A percentile compares a stretch with the other conserved stretches of the same genome.
Evolutionary conservation across 2,113 vertebrate species (phyloP).

Genomic region (Oryzias woworae): DNA sequence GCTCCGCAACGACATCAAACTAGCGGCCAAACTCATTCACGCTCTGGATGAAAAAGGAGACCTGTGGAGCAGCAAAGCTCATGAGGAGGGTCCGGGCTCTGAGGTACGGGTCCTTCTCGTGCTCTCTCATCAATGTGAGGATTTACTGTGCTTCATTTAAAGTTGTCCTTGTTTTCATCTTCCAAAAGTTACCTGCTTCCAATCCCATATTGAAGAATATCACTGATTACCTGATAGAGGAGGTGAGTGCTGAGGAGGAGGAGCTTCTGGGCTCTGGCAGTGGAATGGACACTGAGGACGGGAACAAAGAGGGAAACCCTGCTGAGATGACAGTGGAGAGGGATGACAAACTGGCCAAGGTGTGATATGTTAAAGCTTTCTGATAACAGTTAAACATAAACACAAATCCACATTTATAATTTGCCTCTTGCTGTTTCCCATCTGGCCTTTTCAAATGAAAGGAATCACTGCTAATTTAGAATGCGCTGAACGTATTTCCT

Average conservation of each 20-base stretch:
- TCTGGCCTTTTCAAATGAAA: too few relatives aligned
- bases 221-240: constrained; percentile 93
- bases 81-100: constrained; percentile 62
- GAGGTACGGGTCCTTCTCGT: constrained; percentile 50
- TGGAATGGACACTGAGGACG: constrained; percentile 81
- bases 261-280: constrained; percentile 86
- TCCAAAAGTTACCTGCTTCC: constrained; percentile 78
- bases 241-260: constrained; percentile 92
- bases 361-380: constrained; percentile 28
- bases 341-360: constrained; percentile 92
- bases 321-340: constrained; percentile 87
- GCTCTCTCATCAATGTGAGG: neutral
- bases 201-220: constrained; percentile 94
- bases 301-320: constrained; percentile 85
- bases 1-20: constrained; percentile 90
- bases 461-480: too few relatives aligned
- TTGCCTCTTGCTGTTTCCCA: too few relatives aligned
- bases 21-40: constrained; percentile 89
- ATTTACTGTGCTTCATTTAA: neutral
- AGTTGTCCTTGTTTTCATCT: neutral
- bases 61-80: constrained; percentile 80
- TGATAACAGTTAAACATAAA: neutral
- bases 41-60: constrained; percentile 85
- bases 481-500: too few relatives aligned
- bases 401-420: too few relatives aligned